These are phyloP conservation scores for Channa striata DNA, from an alignment of 2,797 vertebrate species.

Conservation along the genomic window DNA sequence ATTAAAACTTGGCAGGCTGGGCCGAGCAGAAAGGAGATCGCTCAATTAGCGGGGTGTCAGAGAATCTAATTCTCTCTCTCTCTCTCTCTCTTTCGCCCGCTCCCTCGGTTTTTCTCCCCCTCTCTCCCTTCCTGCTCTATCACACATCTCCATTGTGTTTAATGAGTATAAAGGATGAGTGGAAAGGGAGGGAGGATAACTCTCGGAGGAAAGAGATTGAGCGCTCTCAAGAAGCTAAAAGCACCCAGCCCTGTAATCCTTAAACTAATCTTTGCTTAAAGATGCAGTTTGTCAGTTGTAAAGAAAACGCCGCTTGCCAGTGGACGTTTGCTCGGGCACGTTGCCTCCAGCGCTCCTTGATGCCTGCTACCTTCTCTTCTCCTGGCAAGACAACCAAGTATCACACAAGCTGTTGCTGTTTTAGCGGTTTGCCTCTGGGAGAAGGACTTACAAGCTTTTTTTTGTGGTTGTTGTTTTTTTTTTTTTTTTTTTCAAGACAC, in stretches of 20 bases:
- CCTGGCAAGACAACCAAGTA: conserved; percentile 46
- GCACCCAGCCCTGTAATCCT: conserved; percentile 77
- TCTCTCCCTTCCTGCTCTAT: conserved; percentile 62
- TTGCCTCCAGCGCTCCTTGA: conserved; percentile 56
- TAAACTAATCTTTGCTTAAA: conserved; percentile 81
- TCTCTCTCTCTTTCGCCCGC: conserved; percentile 89
- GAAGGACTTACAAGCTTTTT: conserved; percentile 47
- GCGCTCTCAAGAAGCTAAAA: conserved; percentile 67
- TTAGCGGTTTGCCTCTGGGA: conserved; percentile 51
- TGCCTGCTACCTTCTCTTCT: conserved; percentile 47
- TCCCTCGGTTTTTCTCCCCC: conserved; percentile 77
- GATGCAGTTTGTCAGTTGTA: conserved; percentile 70
- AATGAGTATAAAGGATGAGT: conserved; percentile 76
- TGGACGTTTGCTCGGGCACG: conserved; percentile 59
- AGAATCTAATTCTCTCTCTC: conserved; percentile 92
- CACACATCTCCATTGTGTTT: conserved; percentile 75
- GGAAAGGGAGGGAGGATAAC: conserved; percentile 57
- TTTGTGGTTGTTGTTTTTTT: conserved; percentile 10
- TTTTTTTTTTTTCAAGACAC: conserved; percentile 52
- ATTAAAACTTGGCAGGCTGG: conserved; percentile 93
- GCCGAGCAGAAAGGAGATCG: conserved; percentile 88
- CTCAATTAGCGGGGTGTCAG: conserved; percentile 96
- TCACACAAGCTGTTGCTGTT: conserved; percentile 49
- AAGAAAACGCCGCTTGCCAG: conserved; percentile 56
- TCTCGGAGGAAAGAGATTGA: conserved; percentile 62